Base-by-base conservation (phyloP, 2,888 invertebrate genomes). In the Heterodera filipjevi region DNA sequence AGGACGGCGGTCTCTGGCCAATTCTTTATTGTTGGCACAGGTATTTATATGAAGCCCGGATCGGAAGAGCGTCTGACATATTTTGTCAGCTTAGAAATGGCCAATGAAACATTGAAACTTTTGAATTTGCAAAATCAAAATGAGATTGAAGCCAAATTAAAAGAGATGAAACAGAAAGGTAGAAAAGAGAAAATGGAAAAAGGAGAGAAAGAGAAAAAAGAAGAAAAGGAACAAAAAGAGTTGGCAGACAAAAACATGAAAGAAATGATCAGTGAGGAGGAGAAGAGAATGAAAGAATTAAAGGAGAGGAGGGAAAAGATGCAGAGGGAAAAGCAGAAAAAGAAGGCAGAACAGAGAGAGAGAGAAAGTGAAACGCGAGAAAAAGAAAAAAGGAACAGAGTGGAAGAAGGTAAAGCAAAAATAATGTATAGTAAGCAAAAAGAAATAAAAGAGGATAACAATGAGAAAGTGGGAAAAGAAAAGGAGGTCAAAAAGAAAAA, bases 291-390 rank as follows among this genome's bases (percentile, higher is more conserved):
- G 59, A n/a, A 27, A 27, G 59, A 59, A 27, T 35, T 27, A 14
- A 27, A 68, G 70, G 73, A 14, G 64, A 64, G 49, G 14, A 66
- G 27, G 10, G n/a, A 64, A 77, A 66, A 73, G 59, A 71, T 46
- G 73, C 33, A 49, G 78, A 64, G 35, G 44, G 66, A 76, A 46
- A 76, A 49, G 59, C 68, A 30, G 46, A 79, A 49, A 66, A 33
- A 64, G 33, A 68, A 39, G 22, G 39, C 33, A 39, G 71, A 73
- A 44, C 59, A 49, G 46, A 64, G 68, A 49, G 64, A 79, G 22
- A 27, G 70, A 72, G 73, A 46, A 6, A 39, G 53, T 53, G 49
- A 64, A 76, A 59, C 44, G 72, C 16, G 19, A 64, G 72, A 64
- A 27, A 46, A 71, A 76, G 77, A 32, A 46, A 39, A 71, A 71